These are phyloP conservation scores for Carcinoscorpius rotundicauda DNA, from an alignment of 1,140 invertebrate genomes.

Conservation along the genomic window DNA sequence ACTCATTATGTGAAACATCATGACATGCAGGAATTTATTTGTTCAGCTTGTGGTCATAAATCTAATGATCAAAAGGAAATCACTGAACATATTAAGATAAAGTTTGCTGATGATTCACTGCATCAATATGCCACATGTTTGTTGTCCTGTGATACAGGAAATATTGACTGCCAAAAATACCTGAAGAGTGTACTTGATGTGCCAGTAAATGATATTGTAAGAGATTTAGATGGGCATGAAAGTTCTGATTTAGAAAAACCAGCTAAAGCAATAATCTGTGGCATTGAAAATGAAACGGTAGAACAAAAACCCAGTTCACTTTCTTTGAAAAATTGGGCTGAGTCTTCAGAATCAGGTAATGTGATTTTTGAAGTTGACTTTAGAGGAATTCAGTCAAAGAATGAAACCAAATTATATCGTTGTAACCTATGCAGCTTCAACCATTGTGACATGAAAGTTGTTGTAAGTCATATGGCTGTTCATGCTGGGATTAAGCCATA, in stretches of 20 bases:
- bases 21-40: constrained; percentile 87
- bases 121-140: constrained; percentile 63
- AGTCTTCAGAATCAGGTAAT: too few relatives aligned
- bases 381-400: too few relatives aligned
- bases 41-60: constrained; percentile 80
- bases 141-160: constrained; percentile 80
- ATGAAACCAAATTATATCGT: constrained; percentile 21
- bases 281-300: too few relatives aligned
- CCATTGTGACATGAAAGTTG: constrained; percentile 47
- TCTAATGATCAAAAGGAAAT: constrained; percentile 95
- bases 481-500: constrained; percentile 35
- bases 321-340: too few relatives aligned
- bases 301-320: too few relatives aligned
- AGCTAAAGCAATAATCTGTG: too few relatives aligned
- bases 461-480: constrained; percentile 42
- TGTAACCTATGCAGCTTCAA: constrained; percentile 32
- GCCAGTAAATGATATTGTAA: too few relatives aligned
- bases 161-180: constrained; percentile 71
- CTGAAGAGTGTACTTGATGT: too few relatives aligned
- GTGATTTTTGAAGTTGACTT: too few relatives aligned
- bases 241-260: too few relatives aligned
- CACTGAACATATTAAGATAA: constrained; percentile 85
- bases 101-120: constrained; percentile 57
- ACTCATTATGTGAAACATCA: constrained; percentile 84
- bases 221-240: too few relatives aligned